A percentile compares a stretch with the other conserved stretches of the same genome.
Evolutionary conservation across 2,797 vertebrate species (phyloP).

Genomic region (Microhierax caerulescens): DNA sequence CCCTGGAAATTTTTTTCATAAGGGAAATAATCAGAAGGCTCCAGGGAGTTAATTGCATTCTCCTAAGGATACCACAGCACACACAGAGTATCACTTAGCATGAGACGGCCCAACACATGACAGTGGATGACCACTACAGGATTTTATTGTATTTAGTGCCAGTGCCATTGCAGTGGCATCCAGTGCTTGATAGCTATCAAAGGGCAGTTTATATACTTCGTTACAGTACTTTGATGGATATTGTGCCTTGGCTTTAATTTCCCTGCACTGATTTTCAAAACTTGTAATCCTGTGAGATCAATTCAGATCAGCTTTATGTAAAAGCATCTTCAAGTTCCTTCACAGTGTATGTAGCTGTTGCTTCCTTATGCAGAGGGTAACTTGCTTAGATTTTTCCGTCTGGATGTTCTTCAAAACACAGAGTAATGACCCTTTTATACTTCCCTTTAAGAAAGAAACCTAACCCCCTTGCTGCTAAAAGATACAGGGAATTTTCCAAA

Average conservation of each 20-base stretch:
- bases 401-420: background rate
- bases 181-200: background rate
- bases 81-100: background rate
- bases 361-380: background rate
- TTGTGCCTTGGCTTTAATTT: background rate
- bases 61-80: background rate
- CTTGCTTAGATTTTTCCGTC: background rate
- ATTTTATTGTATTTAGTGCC: background rate
- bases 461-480: background rate
- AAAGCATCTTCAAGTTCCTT: background rate
- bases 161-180: background rate
- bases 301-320: background rate
- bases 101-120: background rate
- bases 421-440: background rate
- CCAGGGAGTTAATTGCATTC: background rate
- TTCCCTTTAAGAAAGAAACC: background rate
- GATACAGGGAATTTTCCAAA: background rate
- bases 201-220: background rate
- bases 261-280: background rate
- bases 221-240: background rate
- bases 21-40: background rate
- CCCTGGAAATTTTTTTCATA: background rate
- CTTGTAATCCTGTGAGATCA: fast-evolving
- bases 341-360: background rate
- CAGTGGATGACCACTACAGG: background rate